phyloP scores from a whole-genome alignment of 2,888 invertebrate genomes.

The Salpingus planirostris region DNA sequence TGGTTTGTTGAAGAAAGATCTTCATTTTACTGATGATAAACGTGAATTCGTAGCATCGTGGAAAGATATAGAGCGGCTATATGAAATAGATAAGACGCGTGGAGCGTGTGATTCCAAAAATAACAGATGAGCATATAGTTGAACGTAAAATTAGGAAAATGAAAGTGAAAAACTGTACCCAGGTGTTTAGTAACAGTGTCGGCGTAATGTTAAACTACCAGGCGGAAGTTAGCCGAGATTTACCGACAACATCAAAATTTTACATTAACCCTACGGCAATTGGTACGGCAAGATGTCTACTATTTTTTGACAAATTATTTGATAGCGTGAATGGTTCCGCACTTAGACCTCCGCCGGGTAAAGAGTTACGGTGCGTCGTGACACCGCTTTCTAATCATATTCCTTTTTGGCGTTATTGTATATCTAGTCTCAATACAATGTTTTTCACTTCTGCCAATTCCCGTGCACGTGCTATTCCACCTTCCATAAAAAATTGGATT shows the following conservation, averaged over 20 bases:
- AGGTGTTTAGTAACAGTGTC: not conserved
- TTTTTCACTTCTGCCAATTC: no score
- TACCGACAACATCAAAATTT: not conserved
- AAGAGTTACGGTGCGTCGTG: not conserved
- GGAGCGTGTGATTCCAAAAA: no score
- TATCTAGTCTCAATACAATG: not conserved
- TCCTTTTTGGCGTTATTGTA: not conserved
- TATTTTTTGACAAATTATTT: not conserved
- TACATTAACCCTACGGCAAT: not conserved
- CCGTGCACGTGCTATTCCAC: not conserved
- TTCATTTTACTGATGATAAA: constrained; percentile 9
- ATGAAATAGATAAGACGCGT: not conserved
- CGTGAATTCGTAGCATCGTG: not conserved
- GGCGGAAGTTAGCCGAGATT: not conserved
- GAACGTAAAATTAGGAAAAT: not conserved
- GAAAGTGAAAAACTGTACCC: not conserved
- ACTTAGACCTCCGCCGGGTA: not conserved
- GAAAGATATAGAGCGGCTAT: not conserved
- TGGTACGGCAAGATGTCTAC: not conserved
- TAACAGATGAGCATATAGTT: no score
- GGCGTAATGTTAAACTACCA: not conserved
- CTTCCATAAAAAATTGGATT: not conserved
- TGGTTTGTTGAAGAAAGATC: constrained; percentile 10
- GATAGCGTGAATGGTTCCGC: not conserved
- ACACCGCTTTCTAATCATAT: not conserved